These are phyloP conservation scores for Zootoca vivipara DNA, from an alignment of 2,113 vertebrate genomes.

Conservation along the genomic window DNA sequence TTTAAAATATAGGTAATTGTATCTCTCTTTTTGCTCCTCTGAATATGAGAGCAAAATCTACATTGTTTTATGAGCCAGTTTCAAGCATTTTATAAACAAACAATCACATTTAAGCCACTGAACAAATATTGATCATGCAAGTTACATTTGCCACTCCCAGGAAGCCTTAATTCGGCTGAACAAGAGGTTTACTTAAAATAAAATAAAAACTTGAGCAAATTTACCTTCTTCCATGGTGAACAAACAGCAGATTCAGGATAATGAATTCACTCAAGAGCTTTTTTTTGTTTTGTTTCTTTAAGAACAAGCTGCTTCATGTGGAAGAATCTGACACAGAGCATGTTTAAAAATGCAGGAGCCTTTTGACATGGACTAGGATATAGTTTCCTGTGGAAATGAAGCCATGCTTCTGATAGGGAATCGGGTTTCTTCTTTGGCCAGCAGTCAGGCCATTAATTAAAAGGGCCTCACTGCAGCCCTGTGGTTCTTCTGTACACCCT, in stretches of 20 bases:
- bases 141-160: conserved; percentile 46
- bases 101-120: conserved; percentile 45
- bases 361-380: conserved; percentile 41
- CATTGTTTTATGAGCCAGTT: neutral
- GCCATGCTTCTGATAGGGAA: neutral
- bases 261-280: conserved; percentile 46
- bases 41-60: conserved; percentile 23
- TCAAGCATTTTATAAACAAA: conserved; percentile 57
- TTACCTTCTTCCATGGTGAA: conserved; percentile 74
- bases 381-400: conserved; percentile 47
- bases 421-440: conserved; percentile 46
- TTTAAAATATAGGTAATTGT: neutral
- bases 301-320: conserved; percentile 50
- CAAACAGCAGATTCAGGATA: conserved; percentile 29
- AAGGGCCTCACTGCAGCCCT: neutral
- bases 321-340: conserved; percentile 53
- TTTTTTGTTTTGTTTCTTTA: neutral
- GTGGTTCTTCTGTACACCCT: neutral
- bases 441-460: neutral
- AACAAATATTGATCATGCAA: conserved; percentile 38
- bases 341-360: conserved; percentile 61
- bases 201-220: conserved; percentile 57
- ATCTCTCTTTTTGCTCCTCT: neutral
- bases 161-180: conserved; percentile 17
- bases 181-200: conserved; percentile 49